Conservation (phyloP, 2,113 vertebrate genomes). For the Nestor notabilis region DNA sequence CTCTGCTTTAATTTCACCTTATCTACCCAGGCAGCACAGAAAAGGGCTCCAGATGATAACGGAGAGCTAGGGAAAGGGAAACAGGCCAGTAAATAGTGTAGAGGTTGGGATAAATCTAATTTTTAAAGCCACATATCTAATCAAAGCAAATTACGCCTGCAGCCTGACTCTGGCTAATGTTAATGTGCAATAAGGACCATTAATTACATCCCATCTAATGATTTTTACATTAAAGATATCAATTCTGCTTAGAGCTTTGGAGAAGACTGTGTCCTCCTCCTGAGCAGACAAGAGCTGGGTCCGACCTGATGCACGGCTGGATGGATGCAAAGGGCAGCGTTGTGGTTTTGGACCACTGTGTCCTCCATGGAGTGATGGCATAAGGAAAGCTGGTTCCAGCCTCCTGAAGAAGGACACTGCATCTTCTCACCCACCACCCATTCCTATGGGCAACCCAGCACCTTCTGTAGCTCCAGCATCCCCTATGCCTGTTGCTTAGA, state of each 20-base stretch:
- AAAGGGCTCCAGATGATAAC: not conserved
- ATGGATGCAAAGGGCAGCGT: not conserved
- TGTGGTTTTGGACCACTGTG: not conserved
- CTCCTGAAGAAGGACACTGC: not conserved
- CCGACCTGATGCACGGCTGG: fast-evolving
- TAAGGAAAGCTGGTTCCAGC: not conserved
- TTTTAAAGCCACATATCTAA: conserved; percentile 45
- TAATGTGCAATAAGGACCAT: conserved; percentile 18
- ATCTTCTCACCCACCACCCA: not conserved
- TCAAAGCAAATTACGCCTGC: conserved; percentile 34
- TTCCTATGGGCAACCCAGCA: not conserved
- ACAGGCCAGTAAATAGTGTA: not conserved
- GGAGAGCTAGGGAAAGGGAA: not conserved
- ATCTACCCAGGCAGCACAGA: conserved; percentile 22
- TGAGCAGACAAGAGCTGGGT: not conserved
- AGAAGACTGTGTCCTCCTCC: not conserved
- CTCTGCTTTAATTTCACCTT: conserved; percentile 19
- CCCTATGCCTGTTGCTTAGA: not conserved
- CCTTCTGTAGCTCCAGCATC: not conserved
- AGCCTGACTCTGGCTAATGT: conserved; percentile 54
- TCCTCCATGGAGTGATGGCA: fast-evolving
- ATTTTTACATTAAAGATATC: conserved; percentile 33
- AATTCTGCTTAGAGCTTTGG: conserved; percentile 19
- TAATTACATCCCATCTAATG: conserved; percentile 31
- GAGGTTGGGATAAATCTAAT: conserved; percentile 47